phyloP scores from a whole-genome alignment of 2,888 invertebrate genomes.

The Spisula solida region DNA sequence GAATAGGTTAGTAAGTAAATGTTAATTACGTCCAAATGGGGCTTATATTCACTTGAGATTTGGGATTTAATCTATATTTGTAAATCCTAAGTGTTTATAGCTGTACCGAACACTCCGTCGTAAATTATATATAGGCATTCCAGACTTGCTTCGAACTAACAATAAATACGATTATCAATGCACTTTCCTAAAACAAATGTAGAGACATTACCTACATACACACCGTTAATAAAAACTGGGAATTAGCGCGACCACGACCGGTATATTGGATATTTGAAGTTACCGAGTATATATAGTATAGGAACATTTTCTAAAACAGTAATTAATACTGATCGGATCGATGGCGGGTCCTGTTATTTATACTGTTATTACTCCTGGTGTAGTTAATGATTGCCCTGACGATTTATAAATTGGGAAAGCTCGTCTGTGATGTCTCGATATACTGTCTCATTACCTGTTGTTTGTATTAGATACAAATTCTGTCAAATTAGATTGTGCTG shows the following conservation, averaged over 20 bases:
- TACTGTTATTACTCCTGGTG: not conserved
- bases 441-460: not conserved
- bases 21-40: no score
- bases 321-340: slow-evolving; percentile 19
- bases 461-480: not conserved
- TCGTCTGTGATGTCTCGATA: not conserved
- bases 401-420: not conserved
- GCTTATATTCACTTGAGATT: no score
- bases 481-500: not conserved
- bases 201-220: slow-evolving; percentile 1
- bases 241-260: not conserved
- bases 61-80: no score
- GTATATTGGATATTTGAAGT: not conserved
- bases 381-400: not conserved
- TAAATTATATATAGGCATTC: no score
- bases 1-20: no score
- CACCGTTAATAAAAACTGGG: not conserved
- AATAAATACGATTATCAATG: slow-evolving; percentile 9
- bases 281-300: not conserved
- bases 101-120: no score
- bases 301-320: slow-evolving; percentile 7
- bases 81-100: no score
- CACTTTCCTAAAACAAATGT: not conserved
- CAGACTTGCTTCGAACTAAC: not conserved
- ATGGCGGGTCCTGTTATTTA: not conserved